Conservation (phyloP, 2,797 vertebrate genomes). For the Vireo griseus region DNA sequence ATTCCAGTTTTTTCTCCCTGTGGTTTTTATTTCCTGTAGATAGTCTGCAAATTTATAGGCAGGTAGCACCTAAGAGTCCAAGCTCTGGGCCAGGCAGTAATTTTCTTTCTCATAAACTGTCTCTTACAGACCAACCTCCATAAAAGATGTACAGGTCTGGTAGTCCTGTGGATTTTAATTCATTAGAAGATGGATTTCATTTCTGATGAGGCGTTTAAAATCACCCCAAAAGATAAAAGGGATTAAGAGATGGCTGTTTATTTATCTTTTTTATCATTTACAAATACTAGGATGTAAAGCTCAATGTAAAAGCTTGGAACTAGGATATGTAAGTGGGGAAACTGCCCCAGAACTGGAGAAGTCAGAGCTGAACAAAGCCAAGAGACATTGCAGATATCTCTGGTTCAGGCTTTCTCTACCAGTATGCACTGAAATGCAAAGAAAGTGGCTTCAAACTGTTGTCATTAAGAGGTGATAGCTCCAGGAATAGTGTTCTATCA, state of each 20-base stretch:
- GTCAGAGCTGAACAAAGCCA: not conserved
- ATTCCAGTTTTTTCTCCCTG: not conserved
- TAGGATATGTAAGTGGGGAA: not conserved
- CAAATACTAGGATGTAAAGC: not conserved
- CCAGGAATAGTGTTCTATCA: not conserved
- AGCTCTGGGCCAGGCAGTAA: not conserved
- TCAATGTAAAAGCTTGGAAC: not conserved
- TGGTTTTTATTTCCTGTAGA: not conserved
- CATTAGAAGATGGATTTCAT: not conserved
- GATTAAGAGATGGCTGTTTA: not conserved
- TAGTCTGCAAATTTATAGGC: not conserved
- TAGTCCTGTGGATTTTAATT: not conserved
- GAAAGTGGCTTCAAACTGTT: not conserved
- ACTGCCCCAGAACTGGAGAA: not conserved
- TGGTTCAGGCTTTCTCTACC: not conserved
- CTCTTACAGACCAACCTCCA: not conserved
- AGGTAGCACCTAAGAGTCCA: not conserved
- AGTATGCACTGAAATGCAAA: not conserved
- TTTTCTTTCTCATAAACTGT: slow-evolving; percentile 7
- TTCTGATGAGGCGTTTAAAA: not conserved
- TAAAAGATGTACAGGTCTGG: not conserved
- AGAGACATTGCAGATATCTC: not conserved
- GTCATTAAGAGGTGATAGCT: not conserved
- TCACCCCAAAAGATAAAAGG: not conserved
- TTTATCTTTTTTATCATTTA: not conserved